phyloP scores from a whole-genome alignment of 2,797 vertebrate species.

The Falco naumanni region DNA sequence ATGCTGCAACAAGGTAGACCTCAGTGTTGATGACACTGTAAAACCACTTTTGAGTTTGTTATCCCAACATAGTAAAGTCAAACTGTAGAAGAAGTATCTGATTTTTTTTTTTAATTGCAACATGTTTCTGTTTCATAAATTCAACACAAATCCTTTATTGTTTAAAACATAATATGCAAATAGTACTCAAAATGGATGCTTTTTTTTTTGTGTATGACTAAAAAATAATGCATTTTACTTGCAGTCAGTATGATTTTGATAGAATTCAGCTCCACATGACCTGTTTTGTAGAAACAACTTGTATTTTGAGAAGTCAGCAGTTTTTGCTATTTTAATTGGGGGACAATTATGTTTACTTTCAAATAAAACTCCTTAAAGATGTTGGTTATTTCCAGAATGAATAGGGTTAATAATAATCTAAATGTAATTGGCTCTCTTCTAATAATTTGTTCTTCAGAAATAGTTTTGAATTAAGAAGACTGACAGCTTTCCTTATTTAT shows the following conservation, averaged over 20 bases:
- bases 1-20: slow-evolving; percentile 45
- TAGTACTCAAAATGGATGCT: not conserved
- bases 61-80: not conserved
- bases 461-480: not conserved
- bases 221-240: not conserved
- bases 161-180: not conserved
- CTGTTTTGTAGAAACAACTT: not conserved
- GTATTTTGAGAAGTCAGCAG: not conserved
- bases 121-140: not conserved
- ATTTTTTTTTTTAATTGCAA: not conserved
- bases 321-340: not conserved
- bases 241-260: not conserved
- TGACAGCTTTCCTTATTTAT: not conserved
- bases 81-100: not conserved
- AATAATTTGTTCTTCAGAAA: not conserved
- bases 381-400: not conserved
- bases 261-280: not conserved
- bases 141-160: not conserved
- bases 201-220: not conserved
- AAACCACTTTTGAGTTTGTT: not conserved
- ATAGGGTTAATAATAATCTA: not conserved
- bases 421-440: not conserved
- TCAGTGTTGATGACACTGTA: not conserved
- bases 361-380: not conserved
- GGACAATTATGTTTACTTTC: not conserved